These are phyloP conservation scores for Hippopotamyrus pictus DNA, from an alignment of 2,797 vertebrate genomes.

Conservation along the genomic window DNA sequence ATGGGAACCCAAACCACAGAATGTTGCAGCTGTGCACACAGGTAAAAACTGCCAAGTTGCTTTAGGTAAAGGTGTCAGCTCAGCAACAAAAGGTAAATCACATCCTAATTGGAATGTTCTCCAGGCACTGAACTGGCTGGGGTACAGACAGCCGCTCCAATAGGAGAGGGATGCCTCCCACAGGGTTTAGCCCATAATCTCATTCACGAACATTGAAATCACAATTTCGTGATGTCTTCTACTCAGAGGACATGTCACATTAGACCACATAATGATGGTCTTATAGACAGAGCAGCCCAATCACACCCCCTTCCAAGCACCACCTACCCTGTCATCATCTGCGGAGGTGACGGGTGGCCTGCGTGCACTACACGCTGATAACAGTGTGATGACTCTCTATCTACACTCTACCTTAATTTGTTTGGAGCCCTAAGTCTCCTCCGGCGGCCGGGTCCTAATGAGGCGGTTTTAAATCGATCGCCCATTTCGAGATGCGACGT, in stretches of 20 bases:
- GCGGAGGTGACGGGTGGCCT: slow-evolving; percentile 59
- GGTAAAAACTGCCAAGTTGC: not conserved
- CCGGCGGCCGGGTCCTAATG: slow-evolving; percentile 63
- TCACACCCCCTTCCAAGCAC: slow-evolving; percentile 34
- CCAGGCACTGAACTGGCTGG: slow-evolving; percentile 8
- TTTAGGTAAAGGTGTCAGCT: not conserved
- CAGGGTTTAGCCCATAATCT: slow-evolving; percentile 16
- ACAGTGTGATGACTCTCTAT: slow-evolving; percentile 68
- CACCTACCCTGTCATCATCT: slow-evolving; percentile 45
- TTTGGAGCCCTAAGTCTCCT: slow-evolving; percentile 72
- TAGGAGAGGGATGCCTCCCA: slow-evolving; percentile 11
- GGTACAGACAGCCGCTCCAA: not conserved
- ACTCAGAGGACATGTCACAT: not conserved
- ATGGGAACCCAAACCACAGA: not conserved
- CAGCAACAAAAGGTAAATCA: not conserved
- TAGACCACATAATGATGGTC: slow-evolving; percentile 10
- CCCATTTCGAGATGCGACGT: slow-evolving; percentile 62
- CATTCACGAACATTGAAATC: slow-evolving; percentile 23
- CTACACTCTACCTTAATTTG: slow-evolving; percentile 67
- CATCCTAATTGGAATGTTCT: not conserved
- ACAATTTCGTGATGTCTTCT: slow-evolving; percentile 22
- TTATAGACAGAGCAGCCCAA: slow-evolving; percentile 27
- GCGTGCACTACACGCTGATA: slow-evolving; percentile 56
- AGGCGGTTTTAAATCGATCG: slow-evolving; percentile 83
- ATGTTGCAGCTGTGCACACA: not conserved